A percentile compares a stretch with the other conserved stretches of the same genome.
Evolutionary conservation across 2,113 vertebrate genomes (phyloP).

Genomic region (Hydropotes inermis): DNA sequence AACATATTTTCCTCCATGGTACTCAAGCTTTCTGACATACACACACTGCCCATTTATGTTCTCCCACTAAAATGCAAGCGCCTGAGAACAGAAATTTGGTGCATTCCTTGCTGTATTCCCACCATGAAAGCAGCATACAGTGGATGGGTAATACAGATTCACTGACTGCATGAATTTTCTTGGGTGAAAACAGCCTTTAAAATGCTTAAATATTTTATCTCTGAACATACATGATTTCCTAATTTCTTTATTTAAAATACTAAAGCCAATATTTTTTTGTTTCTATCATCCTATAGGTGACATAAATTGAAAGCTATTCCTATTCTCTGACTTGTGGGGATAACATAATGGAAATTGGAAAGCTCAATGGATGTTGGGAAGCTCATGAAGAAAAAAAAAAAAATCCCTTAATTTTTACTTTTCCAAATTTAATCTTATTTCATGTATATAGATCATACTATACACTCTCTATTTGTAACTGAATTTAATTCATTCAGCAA

Average conservation of each 20-base stretch:
- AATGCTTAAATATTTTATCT: neutral
- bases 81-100: neutral
- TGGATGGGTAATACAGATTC: neutral
- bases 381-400: neutral
- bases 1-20: neutral
- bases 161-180: neutral
- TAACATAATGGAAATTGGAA: neutral
- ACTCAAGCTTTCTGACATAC: neutral
- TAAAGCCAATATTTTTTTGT: neutral
- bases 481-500: neutral
- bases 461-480: neutral
- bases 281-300: neutral
- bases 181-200: neutral
- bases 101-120: neutral
- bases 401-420: neutral
- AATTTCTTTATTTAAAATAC: neutral
- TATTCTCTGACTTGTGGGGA: too few relatives aligned
- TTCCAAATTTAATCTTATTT: neutral
- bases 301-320: neutral
- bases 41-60: neutral
- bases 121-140: neutral
- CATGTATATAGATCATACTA: accelerated
- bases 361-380: neutral
- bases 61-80: neutral
- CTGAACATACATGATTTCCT: neutral